Evolutionary conservation across 2,113 vertebrate genomes (phyloP).

Genomic region (Anseranas semipalmata): DNA sequence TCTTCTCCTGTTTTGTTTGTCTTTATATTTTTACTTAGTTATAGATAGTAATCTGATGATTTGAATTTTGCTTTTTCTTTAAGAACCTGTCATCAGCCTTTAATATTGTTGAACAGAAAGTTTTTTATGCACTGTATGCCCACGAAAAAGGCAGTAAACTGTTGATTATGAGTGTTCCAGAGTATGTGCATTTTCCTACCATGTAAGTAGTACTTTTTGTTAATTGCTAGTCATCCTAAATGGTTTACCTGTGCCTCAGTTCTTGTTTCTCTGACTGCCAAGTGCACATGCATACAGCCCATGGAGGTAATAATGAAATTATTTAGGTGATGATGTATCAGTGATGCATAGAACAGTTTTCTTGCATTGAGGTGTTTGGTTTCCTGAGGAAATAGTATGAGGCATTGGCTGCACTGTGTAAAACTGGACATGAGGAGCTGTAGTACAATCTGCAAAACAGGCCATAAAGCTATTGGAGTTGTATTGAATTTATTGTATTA

Average conservation of each 20-base stretch:
- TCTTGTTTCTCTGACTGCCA: not conserved
- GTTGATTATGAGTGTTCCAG: not conserved
- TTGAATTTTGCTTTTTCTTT: not conserved
- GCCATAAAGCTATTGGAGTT: not conserved
- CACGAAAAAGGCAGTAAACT: not conserved
- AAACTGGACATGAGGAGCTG: not conserved
- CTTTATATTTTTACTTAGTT: not conserved
- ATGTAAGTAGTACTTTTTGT: not conserved
- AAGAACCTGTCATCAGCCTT: not conserved
- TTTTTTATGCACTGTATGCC: not conserved
- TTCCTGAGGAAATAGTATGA: not conserved
- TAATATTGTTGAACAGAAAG: not conserved
- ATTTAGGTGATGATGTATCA: not conserved
- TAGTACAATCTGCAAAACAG: not conserved
- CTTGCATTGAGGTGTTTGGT: not conserved
- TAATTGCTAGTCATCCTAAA: not conserved
- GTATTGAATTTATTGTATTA: not conserved
- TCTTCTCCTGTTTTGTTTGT: not conserved
- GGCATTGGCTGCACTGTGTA: accelerated
- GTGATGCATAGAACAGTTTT: not conserved
- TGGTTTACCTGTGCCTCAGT: not conserved
- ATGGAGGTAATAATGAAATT: not conserved
- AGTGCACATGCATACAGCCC: not conserved
- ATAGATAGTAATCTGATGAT: not conserved
- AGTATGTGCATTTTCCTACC: not conserved